Evolutionary conservation across 2,888 invertebrate species (phyloP).

Genomic region (Cordilura impudica): DNA sequence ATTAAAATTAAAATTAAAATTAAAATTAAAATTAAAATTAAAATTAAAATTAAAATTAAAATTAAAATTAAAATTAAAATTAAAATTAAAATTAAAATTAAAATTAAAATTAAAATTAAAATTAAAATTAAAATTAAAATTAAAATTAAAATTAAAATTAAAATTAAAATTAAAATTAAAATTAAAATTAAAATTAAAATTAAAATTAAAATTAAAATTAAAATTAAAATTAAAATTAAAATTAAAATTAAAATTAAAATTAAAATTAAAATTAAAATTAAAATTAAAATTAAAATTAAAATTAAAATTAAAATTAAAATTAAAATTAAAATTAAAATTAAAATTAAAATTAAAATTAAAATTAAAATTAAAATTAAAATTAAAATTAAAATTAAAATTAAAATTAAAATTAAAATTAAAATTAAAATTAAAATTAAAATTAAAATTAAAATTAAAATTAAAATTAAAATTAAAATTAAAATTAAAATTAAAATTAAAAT

Average conservation of each 20-base stretch:
- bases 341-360: background rate
- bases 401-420: background rate
- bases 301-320: background rate
- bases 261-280: background rate
- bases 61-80: background rate
- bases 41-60: background rate
- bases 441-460: background rate
- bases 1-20: background rate
- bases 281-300: background rate
- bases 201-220: background rate
- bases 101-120: background rate
- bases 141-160: background rate
- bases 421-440: background rate
- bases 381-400: background rate
- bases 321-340: background rate
- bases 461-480: background rate
- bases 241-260: background rate
- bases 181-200: background rate
- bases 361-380: background rate
- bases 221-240: background rate
- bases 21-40: background rate
- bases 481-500: background rate
- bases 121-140: background rate
- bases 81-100: background rate
- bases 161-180: background rate